These are phyloP conservation scores for Lordiphosa mommai DNA, from an alignment of 1,140 invertebrate genomes.

Conservation along the genomic window DNA sequence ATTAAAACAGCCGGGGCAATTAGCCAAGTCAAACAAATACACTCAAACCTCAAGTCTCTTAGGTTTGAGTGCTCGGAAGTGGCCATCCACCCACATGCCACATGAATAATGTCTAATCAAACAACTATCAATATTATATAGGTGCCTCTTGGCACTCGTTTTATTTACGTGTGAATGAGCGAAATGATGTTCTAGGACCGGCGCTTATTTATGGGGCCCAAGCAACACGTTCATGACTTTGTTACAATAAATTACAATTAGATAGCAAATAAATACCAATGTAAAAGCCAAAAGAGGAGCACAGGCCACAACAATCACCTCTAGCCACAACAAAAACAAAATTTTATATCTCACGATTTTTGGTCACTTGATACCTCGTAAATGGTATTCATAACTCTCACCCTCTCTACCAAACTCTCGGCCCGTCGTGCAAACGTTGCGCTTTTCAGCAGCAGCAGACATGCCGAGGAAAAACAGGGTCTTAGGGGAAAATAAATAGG, in stretches of 20 bases:
- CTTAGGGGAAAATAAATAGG: conserved; percentile 2
- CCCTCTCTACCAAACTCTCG: conserved; percentile 78
- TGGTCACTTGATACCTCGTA: conserved; percentile 79
- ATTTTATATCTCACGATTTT: conserved; percentile 68
- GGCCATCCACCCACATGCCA: conserved; percentile 21
- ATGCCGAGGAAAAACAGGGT: conserved; percentile 13
- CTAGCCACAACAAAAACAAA: conserved; percentile 41
- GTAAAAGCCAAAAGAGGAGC: not conserved
- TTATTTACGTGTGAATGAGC: conserved; percentile 14
- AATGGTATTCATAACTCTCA: conserved; percentile 79
- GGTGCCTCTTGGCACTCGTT: conserved; percentile 4
- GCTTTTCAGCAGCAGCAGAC: conserved; percentile 59
- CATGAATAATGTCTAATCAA: no score
- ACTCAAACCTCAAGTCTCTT: conserved; percentile 6
- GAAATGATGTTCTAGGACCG: conserved; percentile 28
- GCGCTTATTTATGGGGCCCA: conserved; percentile 37
- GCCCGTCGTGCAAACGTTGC: conserved; percentile 76
- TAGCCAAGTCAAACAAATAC: conserved; percentile 41
- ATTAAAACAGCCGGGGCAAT: conserved; percentile 53
- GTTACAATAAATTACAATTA: conserved; percentile 40
- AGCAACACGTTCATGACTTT: conserved; percentile 13
- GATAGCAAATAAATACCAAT: conserved; percentile 12
- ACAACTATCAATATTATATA: no score
- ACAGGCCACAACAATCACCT: conserved; percentile 36
- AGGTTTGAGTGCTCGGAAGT: conserved; percentile 3